Evolutionary conservation across 2,888 invertebrate species (phyloP).

Genomic region (Lysandra bellargus): DNA sequence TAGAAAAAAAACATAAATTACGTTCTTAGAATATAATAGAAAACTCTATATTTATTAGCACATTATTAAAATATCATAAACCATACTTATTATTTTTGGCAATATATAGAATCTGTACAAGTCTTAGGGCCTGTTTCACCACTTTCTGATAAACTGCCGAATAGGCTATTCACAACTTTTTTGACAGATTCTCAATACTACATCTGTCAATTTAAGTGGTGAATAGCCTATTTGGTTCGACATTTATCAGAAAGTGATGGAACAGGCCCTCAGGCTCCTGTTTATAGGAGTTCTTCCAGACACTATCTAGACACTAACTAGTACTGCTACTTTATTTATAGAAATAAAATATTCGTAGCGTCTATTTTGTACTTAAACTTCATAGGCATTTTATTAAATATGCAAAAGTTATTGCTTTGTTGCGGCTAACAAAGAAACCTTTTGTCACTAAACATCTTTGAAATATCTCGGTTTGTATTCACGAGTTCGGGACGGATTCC

Average conservation of each 20-base stretch:
- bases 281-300: too few relatives aligned
- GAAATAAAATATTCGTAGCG: neutral
- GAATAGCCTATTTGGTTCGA: too few relatives aligned
- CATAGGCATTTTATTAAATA: neutral
- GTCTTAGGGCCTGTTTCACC: too few relatives aligned
- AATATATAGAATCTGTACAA: too few relatives aligned
- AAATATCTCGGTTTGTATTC: neutral
- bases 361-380: neutral
- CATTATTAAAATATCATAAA: too few relatives aligned
- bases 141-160: too few relatives aligned
- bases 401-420: conserved; percentile 1
- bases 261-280: too few relatives aligned
- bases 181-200: too few relatives aligned
- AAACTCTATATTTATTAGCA: neutral
- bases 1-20: neutral
- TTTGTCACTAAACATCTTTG: conserved; percentile 2
- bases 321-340: neutral
- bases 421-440: neutral
- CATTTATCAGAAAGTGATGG: too few relatives aligned
- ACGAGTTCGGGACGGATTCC: neutral
- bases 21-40: neutral
- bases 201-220: too few relatives aligned
- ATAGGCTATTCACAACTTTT: too few relatives aligned
- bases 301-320: neutral
- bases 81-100: too few relatives aligned